Base-by-base conservation (phyloP, 1,140 invertebrate genomes). In the Platorchestia sp. region DNA sequence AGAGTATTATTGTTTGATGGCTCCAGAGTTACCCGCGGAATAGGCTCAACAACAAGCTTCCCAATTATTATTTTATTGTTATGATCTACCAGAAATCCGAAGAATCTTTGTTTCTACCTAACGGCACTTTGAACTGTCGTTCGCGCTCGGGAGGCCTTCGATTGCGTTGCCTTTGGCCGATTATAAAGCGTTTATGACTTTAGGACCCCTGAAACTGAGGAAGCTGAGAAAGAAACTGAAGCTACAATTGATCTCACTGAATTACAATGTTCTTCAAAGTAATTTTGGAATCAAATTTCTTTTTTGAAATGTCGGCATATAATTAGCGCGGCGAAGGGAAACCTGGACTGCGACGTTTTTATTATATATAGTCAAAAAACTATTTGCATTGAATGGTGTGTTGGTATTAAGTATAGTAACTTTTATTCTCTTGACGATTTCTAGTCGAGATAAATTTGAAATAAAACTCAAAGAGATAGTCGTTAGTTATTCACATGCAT, bases 321-420 rank as follows among this genome's bases (percentile, higher is more conserved):
- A 89, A 89, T 89, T 89, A 89, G 87, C 87, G n/a, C 87, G 36
- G 43, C 87, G 87, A 89, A 89, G 36, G 27, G 87, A 89, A 42
- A 89, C 43, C 41, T 89, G 41, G 87, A 44, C 87, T 42, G 87
- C 87, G 43, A 10, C 87, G 87, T 89, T 42, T 89, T 42, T 89
- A 89, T 89, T 89, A n/a, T n/a, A n/a, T n/a, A n/a, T n/a, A n/a
- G n/a, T n/a, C n/a, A n/a, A n/a, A n/a, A n/a, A n/a, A n/a, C n/a
- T n/a, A n/a, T n/a, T n/a, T n/a, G n/a, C n/a, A n/a, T n/a, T n/a
- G n/a, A n/a, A n/a, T n/a, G n/a, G n/a, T n/a, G n/a, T n/a, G n/a
- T n/a, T n/a, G n/a, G n/a, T n/a, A n/a, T n/a, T n/a, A n/a, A n/a
- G n/a, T n/a, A n/a, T n/a, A n/a, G n/a, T n/a, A n/a, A n/a, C n/a